These are phyloP conservation scores for Platanista minor DNA, from an alignment of 2,113 vertebrate genomes.

Conservation along the genomic window DNA sequence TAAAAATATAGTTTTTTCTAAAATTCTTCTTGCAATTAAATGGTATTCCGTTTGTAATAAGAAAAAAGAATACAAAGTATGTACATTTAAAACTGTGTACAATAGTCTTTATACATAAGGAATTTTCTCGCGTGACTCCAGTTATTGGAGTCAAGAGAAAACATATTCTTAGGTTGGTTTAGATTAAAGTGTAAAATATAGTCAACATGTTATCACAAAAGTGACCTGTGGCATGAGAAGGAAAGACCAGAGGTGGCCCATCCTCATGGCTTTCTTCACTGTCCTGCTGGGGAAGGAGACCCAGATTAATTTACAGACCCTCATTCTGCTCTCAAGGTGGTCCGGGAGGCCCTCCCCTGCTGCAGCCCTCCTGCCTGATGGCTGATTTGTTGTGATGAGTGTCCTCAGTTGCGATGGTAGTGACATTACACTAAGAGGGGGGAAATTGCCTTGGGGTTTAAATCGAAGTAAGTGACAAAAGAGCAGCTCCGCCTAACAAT, in stretches of 20 bases:
- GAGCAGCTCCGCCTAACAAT: background rate
- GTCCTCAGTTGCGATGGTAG: background rate
- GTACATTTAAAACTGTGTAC: background rate
- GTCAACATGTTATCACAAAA: background rate
- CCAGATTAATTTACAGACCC: slow-evolving; percentile 37
- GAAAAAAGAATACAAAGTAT: background rate
- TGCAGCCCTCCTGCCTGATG: background rate
- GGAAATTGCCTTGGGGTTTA: slow-evolving; percentile 6
- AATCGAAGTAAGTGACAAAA: background rate
- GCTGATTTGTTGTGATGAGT: background rate
- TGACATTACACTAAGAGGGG: background rate
- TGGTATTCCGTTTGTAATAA: background rate
- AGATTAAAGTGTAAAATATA: background rate
- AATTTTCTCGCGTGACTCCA: background rate
- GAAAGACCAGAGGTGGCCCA: background rate
- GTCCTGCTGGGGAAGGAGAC: background rate
- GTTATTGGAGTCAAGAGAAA: background rate
- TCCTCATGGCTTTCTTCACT: background rate
- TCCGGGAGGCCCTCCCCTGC: background rate
- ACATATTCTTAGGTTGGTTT: background rate
- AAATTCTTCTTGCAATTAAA: background rate
- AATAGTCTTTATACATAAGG: background rate
- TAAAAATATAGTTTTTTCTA: background rate
- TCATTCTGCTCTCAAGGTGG: background rate
- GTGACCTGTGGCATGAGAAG: background rate